Percentiles rank a stretch among this genome's conserved stretches.
Evolutionary conservation across 2,113 vertebrate genomes (phyloP).

Genomic region (Mystacornis crossleyi): DNA sequence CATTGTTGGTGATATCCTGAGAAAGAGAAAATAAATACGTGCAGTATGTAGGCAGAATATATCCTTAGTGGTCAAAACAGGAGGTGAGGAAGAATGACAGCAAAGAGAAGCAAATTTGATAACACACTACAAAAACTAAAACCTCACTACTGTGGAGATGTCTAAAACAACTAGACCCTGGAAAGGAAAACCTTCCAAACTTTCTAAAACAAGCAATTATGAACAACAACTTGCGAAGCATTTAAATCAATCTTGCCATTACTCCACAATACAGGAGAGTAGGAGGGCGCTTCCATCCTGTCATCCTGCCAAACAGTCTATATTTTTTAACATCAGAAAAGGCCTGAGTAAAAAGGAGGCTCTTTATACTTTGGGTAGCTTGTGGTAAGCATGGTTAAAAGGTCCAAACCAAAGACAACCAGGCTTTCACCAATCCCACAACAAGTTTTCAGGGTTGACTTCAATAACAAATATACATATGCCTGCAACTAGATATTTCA

Average conservation of each 20-base stretch:
- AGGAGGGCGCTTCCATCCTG: not conserved
- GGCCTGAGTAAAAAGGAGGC: not conserved
- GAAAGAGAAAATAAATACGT: constrained; percentile 26
- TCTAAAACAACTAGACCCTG: not conserved
- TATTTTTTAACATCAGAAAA: constrained; percentile 45
- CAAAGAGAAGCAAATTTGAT: not conserved
- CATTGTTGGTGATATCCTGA: not conserved
- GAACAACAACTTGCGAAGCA: not conserved
- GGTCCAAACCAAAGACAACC: constrained; percentile 62
- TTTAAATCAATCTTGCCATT: not conserved
- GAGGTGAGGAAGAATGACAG: not conserved
- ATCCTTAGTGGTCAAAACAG: not conserved
- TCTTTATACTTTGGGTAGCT: constrained; percentile 67
- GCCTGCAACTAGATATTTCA: constrained; percentile 73
- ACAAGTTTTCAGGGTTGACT: constrained; percentile 77
- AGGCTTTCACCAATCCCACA: constrained; percentile 75
- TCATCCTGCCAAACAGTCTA: not conserved
- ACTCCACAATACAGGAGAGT: not conserved
- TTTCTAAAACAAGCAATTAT: constrained; percentile 10
- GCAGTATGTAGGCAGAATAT: not conserved
- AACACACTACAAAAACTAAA: not conserved
- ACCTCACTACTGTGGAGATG: not conserved
- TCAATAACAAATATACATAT: constrained; percentile 69
- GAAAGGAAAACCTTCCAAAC: not conserved
- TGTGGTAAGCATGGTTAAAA: constrained; percentile 74